Conservation (phyloP, 2,113 vertebrate genomes). For the Platysternon megacephalum region DNA sequence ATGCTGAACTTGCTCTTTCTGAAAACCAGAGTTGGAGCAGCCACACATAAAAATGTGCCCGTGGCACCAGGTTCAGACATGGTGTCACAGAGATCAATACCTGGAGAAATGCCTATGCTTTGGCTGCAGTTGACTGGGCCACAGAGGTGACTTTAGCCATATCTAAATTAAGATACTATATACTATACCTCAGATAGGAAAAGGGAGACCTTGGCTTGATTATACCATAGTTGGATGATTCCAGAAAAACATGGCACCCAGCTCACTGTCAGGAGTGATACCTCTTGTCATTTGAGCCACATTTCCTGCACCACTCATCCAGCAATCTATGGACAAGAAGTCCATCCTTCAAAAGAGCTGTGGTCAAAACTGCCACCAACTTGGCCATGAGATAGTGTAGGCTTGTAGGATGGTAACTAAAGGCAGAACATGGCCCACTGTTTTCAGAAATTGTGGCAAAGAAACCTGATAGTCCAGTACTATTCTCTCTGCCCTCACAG, state of each 20-base stretch:
- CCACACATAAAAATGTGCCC: background rate
- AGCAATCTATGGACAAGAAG: background rate
- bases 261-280: background rate
- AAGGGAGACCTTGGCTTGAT: background rate
- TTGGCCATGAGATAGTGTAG: rapidly evolving
- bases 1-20: background rate
- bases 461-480: background rate
- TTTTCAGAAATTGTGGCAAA: background rate
- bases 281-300: background rate
- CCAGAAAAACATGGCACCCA: background rate
- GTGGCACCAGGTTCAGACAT: background rate
- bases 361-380: background rate
- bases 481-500: background rate
- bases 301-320: background rate
- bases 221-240: background rate
- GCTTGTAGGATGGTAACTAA: background rate
- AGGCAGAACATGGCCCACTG: background rate
- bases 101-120: background rate
- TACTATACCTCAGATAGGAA: background rate
- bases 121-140: background rate
- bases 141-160: background rate
- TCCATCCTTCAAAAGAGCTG: background rate
- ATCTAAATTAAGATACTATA: background rate
- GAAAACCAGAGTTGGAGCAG: background rate
- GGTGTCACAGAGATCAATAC: background rate